Conservation (phyloP, 2,888 invertebrate genomes). For the Sesamia inferens region DNA sequence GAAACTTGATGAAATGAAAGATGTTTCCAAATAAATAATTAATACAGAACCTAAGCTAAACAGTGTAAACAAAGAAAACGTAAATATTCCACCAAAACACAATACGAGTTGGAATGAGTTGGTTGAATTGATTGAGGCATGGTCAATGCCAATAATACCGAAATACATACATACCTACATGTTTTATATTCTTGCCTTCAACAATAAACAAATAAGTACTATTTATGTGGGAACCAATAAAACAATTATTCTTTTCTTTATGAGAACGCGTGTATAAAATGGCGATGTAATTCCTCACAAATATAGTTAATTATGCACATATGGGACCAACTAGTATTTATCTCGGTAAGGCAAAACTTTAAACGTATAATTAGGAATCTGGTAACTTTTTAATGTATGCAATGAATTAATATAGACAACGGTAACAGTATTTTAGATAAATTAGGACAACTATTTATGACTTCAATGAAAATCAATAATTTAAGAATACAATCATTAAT, state of each 20-base stretch:
- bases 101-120: not conserved
- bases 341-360: slow-evolving; percentile 30
- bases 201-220: slow-evolving; percentile 24
- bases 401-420: slow-evolving; percentile 5
- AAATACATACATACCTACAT: no score
- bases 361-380: slow-evolving; percentile 39
- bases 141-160: no score
- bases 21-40: not conserved
- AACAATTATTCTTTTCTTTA: slow-evolving; percentile 41
- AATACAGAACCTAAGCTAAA: not conserved
- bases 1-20: not conserved
- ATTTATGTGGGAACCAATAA: slow-evolving; percentile 18
- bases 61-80: not conserved
- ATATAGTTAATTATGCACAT: slow-evolving; percentile 55
- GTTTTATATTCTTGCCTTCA: not conserved
- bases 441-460: not conserved
- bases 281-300: slow-evolving; percentile 45
- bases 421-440: slow-evolving; percentile 2
- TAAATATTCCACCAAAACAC: no score
- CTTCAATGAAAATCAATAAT: not conserved
- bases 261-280: slow-evolving; percentile 38
- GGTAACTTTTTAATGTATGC: not conserved
- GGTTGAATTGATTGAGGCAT: slow-evolving; percentile 1
- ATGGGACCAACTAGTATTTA: slow-evolving; percentile 30
- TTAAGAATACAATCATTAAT: not conserved